Conservation (phyloP, 2,888 invertebrate genomes). For the Lampropteryx suffumata region DNA sequence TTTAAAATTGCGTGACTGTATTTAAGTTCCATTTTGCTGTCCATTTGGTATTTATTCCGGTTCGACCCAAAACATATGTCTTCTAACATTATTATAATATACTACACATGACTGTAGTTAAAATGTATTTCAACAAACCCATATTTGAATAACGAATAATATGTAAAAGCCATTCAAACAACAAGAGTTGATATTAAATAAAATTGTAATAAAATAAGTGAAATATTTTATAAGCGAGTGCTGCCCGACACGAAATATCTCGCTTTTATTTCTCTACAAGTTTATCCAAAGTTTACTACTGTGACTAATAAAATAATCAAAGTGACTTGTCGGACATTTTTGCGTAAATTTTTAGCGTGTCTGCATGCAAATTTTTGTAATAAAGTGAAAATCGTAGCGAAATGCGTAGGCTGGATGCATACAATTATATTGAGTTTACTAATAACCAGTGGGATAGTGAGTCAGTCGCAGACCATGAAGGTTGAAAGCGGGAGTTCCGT, state of each 20-base stretch:
- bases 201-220: constrained; percentile 32
- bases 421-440: constrained; percentile 1
- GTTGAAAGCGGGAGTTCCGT: not conserved
- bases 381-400: constrained; percentile 41
- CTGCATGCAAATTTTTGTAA: constrained; percentile 40
- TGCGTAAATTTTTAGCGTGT: constrained; percentile 40
- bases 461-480: constrained; percentile 1
- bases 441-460: constrained; percentile 6
- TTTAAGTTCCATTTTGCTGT: no score
- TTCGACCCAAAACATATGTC: no score
- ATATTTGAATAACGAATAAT: constrained; percentile 3
- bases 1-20: no score
- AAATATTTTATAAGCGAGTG: constrained; percentile 31
- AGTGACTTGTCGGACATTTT: constrained; percentile 29
- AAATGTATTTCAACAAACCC: no score
- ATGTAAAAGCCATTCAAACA: constrained; percentile 4
- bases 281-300: constrained; percentile 31
- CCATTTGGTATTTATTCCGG: no score
- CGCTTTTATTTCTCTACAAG: constrained; percentile 19
- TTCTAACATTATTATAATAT: no score
- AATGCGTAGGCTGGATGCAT: constrained; percentile 14
- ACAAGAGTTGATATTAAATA: constrained; percentile 22
- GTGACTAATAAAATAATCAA: constrained; percentile 40
- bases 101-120: no score
- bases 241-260: constrained; percentile 12